Evolutionary conservation across 2,113 vertebrate species (phyloP).

Genomic region (Gallinago undulata): DNA sequence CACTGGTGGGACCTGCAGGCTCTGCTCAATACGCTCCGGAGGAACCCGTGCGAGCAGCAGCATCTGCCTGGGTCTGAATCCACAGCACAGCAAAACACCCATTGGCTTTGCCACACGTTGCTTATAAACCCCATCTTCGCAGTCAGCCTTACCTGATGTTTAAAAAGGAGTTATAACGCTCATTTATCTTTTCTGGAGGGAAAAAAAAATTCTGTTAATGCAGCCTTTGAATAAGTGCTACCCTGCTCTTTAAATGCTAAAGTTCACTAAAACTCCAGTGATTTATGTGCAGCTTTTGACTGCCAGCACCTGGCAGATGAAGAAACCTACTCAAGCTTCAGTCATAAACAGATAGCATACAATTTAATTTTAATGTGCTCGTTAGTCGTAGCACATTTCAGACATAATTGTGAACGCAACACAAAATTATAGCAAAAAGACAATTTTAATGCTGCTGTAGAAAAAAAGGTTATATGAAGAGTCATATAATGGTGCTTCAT

Average conservation of each 20-base stretch:
- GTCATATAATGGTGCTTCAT: slow-evolving; percentile 98
- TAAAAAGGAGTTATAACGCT: slow-evolving; percentile 21
- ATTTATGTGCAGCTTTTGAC: slow-evolving; percentile 76
- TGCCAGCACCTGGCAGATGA: slow-evolving; percentile 85
- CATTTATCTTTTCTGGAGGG: slow-evolving; percentile 40
- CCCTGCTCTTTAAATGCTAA: slow-evolving; percentile 72
- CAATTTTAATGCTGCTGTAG: slow-evolving; percentile 99
- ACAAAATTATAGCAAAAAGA: slow-evolving; percentile 96
- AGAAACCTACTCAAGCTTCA: slow-evolving; percentile 82
- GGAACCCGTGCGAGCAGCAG: not conserved
- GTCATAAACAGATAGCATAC: slow-evolving; percentile 87
- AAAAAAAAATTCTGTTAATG: not conserved
- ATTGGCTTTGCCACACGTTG: not conserved
- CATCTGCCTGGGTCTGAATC: not conserved
- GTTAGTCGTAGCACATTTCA: slow-evolving; percentile 87
- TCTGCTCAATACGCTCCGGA: not conserved
- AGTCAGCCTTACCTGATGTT: slow-evolving; percentile 49
- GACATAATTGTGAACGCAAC: slow-evolving; percentile 85
- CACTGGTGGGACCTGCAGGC: not conserved
- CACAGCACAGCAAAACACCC: not conserved
- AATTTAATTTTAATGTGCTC: slow-evolving; percentile 91
- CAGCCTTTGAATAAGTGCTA: slow-evolving; percentile 61
- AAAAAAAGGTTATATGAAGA: slow-evolving; percentile 98
- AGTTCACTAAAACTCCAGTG: slow-evolving; percentile 78
- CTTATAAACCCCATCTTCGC: not conserved